Percentiles rank a stretch among this genome's conserved stretches.
phyloP scores from a whole-genome alignment of 92 coral and sea anemone species.

The Phenganax stokvisi region DNA sequence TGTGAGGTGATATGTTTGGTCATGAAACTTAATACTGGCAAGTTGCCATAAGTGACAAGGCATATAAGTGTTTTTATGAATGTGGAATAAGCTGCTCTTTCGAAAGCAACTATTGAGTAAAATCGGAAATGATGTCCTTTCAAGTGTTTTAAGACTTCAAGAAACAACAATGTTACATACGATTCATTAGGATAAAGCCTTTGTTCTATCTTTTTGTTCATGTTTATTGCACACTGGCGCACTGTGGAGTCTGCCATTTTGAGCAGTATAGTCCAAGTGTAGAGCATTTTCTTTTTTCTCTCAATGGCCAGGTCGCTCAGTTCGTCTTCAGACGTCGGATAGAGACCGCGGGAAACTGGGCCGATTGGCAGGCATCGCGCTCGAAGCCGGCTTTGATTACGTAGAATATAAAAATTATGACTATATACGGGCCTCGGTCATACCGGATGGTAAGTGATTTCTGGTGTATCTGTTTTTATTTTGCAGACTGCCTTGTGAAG shows the following conservation, averaged over 20 bases:
- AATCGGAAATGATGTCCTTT: background rate
- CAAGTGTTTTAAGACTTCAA: background rate
- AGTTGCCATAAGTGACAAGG: too few relatives aligned
- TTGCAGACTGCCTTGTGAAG: background rate
- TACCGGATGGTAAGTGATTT: conserved; percentile 73
- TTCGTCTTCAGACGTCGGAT: conserved; percentile 65
- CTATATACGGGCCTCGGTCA: conserved; percentile 80
- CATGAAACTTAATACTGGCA: too few relatives aligned
- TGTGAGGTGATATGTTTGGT: too few relatives aligned
- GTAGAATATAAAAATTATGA: conserved; percentile 51
- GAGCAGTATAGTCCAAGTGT: background rate
- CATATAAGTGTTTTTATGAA: background rate
- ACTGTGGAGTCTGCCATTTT: background rate
- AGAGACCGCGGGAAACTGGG: conserved; percentile 62
- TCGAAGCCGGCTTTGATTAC: conserved; percentile 82
- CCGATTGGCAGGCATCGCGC: conserved; percentile 66
- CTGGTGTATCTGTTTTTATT: background rate
- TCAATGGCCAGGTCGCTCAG: conserved; percentile 61
- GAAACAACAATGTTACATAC: background rate
- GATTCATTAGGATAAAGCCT: too few relatives aligned
- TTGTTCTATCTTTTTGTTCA: too few relatives aligned
- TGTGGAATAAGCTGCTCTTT: background rate
- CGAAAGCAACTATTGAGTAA: background rate
- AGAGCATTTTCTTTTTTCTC: background rate
- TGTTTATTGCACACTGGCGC: too few relatives aligned